Base-by-base conservation (phyloP, 2,113 vertebrate species). In the Nestor notabilis region DNA sequence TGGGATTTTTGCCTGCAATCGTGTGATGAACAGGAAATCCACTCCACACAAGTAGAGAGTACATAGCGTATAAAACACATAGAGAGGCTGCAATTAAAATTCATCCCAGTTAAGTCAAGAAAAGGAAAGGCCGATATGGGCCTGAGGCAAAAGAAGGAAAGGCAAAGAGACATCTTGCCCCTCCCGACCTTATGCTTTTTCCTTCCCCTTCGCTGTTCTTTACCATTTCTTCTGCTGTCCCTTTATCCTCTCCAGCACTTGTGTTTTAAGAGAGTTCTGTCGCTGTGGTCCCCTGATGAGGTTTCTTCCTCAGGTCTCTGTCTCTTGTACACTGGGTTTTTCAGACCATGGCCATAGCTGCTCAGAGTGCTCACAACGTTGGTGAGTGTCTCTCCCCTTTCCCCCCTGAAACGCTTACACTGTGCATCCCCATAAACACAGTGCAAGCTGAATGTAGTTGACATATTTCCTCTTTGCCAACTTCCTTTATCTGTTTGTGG, bases 1-100 rank as follows among this genome's bases (percentile, higher is more conserved):
- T 7, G 97, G 97, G 97, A 96, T 86, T 97, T 97, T 96, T 96
- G 82, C 83, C 89, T 96, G 97, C 87, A 89, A 97, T 95, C 96
- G 74, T 97, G 94, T 97, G 97, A 97, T 97, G 97, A 97, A 97
- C 97, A 96, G 97, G 96, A 97, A 97, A 97, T 97, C 97, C 96
- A 96, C 94, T 97, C 97, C 95, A 95, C 96, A 97, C 90, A 94
- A 97, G 96, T 92, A 58, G 94, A 90, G 95, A 97, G 88, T 95
- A 96, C 82, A 90, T 81, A 93, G 93, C 76, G 55, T 97, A 97
- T 96, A 53, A 97, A 97, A 97, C 93, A 79, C 52, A 4, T 81
- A 88, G 89, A 94, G 89, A 96, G 78, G 55, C 84, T 77, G 92
- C 95, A 97, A 97, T 97, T 97, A 97, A 97, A 97, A 97, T 97